Conservation (phyloP, 2,888 invertebrate species). For the Standfussiana lucernea region DNA sequence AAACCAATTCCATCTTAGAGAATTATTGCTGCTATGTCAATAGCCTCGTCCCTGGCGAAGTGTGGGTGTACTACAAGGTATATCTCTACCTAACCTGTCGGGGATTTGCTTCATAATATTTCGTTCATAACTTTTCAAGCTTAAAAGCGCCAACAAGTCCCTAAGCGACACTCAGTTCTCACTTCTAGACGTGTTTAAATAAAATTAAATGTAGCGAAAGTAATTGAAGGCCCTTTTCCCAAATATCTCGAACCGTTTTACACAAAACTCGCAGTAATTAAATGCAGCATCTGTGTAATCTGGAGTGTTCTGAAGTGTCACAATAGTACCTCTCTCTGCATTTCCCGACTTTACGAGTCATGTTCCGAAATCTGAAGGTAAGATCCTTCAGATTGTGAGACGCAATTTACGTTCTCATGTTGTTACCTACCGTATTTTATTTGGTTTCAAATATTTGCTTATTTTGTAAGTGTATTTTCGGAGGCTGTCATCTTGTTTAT, state of each 20-base stretch:
- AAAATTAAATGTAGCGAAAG: conserved; percentile 36
- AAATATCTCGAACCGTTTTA: conserved; percentile 31
- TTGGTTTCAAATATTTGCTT: conserved; percentile 12
- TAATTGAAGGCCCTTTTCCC: conserved; percentile 28
- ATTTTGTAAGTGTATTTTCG: conserved; percentile 19
- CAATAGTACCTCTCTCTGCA: conserved; percentile 28
- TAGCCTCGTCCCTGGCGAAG: rapidly evolving
- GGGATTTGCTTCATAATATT: neutral
- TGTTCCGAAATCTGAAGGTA: conserved; percentile 35
- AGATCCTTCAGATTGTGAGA: conserved; percentile 31
- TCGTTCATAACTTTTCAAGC: neutral
- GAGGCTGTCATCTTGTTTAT: conserved; percentile 15
- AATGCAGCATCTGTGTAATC: conserved; percentile 46
- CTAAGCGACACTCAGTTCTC: neutral
- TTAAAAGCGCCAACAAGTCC: neutral
- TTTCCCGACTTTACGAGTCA: conserved; percentile 27
- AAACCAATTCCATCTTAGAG: neutral
- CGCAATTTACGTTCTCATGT: conserved; percentile 31
- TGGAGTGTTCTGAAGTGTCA: conserved; percentile 36
- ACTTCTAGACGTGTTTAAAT: conserved; percentile 7
- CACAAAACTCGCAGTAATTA: conserved; percentile 47
- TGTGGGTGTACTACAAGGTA: neutral
- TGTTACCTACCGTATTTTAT: conserved; percentile 14
- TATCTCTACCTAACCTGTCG: neutral
- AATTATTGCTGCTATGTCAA: neutral